Percentiles rank a stretch among this genome's conserved stretches.
Evolutionary conservation across 2,113 vertebrate species (phyloP).

Genomic region (Gadus macrocephalus): DNA sequence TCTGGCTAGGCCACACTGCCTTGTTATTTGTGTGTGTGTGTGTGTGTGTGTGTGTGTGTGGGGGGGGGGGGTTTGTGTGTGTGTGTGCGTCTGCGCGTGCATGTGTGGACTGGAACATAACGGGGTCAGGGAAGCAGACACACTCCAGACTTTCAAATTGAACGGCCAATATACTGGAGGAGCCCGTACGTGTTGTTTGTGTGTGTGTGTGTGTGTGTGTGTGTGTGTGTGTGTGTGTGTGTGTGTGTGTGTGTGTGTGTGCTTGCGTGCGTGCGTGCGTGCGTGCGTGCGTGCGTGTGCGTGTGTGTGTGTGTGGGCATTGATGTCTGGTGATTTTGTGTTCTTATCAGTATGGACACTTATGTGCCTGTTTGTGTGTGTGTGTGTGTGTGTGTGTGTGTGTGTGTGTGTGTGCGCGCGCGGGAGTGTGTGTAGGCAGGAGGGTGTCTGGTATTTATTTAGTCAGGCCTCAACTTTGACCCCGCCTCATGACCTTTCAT

Average conservation of each 20-base stretch:
- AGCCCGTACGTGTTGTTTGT: not conserved
- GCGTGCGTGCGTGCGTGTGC: not conserved
- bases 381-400: conserved; percentile 2
- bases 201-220: conserved; percentile 24
- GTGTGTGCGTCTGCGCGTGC: conserved; percentile 10
- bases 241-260: conserved; percentile 6
- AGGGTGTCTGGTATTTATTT: conserved; percentile 65
- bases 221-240: conserved; percentile 25
- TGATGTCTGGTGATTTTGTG: not conserved
- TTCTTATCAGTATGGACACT: not conserved
- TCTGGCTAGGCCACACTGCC: conserved; percentile 19
- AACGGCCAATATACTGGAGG: conserved; percentile 44
- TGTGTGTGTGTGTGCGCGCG: conserved; percentile 25
- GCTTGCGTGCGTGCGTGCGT: conserved; percentile 13
- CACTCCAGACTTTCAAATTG: conserved; percentile 62
- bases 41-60: too few relatives aligned
- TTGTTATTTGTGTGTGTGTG: not conserved
- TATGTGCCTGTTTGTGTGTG: conserved; percentile 1
- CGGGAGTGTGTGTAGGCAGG: conserved; percentile 21
- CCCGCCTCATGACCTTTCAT: conserved; percentile 60
- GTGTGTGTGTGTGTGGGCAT: not conserved
- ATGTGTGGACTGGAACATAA: conserved; percentile 20
- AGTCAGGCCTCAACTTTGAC: conserved; percentile 64
- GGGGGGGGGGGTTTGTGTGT: too few relatives aligned
- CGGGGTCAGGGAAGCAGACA: conserved; percentile 53